These are phyloP conservation scores for Acanthornis magna DNA, from an alignment of 2,797 vertebrate genomes.

Conservation along the genomic window DNA sequence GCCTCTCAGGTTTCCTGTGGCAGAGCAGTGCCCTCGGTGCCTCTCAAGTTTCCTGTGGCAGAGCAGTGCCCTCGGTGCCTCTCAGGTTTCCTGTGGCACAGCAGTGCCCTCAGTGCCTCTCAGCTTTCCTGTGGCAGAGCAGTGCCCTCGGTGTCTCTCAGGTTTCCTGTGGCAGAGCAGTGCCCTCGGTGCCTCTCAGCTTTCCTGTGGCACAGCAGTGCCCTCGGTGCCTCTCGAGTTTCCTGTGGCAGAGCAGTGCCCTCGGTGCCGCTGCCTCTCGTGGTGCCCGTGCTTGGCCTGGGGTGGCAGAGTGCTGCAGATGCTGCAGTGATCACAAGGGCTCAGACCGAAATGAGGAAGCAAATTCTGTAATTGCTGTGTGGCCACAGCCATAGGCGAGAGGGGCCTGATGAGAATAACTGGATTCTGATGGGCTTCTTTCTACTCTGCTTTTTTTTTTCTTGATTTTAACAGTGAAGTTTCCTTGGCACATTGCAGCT, in stretches of 20 bases:
- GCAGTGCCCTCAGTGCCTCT: too few species aligned
- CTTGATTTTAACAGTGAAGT: background rate
- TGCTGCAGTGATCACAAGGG: accelerated
- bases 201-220: background rate
- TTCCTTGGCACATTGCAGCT: background rate
- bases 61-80: too few species aligned
- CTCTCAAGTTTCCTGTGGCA: background rate
- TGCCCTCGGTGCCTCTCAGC: too few species aligned
- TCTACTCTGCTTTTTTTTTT: background rate
- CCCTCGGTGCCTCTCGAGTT: too few species aligned
- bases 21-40: too few species aligned
- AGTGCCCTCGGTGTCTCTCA: too few species aligned
- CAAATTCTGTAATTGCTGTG: background rate
- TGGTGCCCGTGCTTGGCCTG: background rate
- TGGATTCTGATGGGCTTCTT: background rate
- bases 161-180: too few species aligned
- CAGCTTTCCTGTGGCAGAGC: too few species aligned
- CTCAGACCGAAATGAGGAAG: background rate
- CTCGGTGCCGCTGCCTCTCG: too few species aligned
- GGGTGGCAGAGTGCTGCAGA: accelerated
- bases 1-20: too few species aligned
- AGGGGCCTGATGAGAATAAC: background rate
- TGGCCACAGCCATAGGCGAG: background rate
- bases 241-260: too few species aligned
- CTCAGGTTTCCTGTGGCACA: too few species aligned